Base-by-base conservation (phyloP, 2,888 invertebrate species). In the Hemaris fuciformis region DNA sequence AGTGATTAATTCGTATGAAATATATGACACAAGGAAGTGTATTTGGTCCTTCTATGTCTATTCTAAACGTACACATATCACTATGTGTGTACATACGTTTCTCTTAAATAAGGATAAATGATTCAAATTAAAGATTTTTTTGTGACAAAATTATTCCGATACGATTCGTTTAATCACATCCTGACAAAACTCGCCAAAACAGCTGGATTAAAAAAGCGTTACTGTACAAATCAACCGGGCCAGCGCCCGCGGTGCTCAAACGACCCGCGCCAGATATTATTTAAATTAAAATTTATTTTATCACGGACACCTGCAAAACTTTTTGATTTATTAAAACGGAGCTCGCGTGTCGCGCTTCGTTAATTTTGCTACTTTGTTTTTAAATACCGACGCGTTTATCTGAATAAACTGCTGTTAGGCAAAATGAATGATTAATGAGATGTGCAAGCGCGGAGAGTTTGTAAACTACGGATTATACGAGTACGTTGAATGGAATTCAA, bases 301-400 rank as follows among this genome's bases (percentile, higher is more conserved):
- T 72, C 72, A 63, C 62, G 61, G 60, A 57, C 60, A 60, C 60
- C 60, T 58, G 67, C 57, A 25, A 70, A 77, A 77, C 71, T 76
- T 78, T 78, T 76, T 78, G 74, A 79, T 78, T 79, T 76, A 78
- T 76, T 68, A 71, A 61, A 63, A 45, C 59, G 18, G 64, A 72
- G 74, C 72, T 73, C 62, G 69, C 67, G 64, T 70, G 70, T 70
- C 69, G 67, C 70, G 71, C 65, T 68, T 62, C 65, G 69, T 66
- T 68, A 43, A 62, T 67, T 63, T 60, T 62, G 61, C n/a, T 57
- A 34, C 53, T 64, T 46, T 53, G 48, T 63, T 65, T 65, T 66
- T 62, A 60, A 62, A 64, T 62, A 62, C 60, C 58, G 57, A 53
- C 53, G 18, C 31, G 53, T 66, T 66, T 66, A 63, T 57, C 60